Base-by-base conservation (phyloP, 2,113 vertebrate species). In the Ceyx margarethae region DNA sequence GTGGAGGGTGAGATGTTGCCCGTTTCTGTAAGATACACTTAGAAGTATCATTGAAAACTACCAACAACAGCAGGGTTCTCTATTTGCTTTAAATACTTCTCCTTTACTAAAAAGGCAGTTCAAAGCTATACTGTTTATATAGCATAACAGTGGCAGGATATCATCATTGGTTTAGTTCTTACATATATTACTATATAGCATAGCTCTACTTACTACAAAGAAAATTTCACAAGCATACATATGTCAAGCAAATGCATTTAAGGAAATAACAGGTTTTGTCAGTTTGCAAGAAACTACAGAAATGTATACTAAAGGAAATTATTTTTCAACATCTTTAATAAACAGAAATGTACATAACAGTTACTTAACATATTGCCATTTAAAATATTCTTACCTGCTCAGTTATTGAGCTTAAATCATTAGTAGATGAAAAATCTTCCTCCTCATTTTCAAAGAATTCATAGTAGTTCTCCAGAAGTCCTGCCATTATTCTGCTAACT, bases 381-480 rank as follows among this genome's bases (percentile, higher is more conserved):
- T 89, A 66, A 90, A 94, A 86, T 64, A 94, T 11, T 88, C 96
- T 97, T 92, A 99, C 99, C 98, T 99, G 99, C 90, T 99, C 99
- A 57, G 99, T 99, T 97, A 99, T 98, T 94, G 99, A 99, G 98
- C 99, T 99, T 97, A 99, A 98, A 97, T 99, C 99, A 94, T 99
- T 99, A 74, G 98, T 98, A 91, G 98, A 98, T 97, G 99, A 99
- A 96, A 99, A 98, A 90, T 99, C 99, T 91, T 99, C 99, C 81
- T 99, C 99, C 28, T 98, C 98, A 76, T 98, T 98, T 96, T 99
- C 99, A 96, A 99, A 99, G 97, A 98, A 97, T 35, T 99, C 99
- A 94, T 98, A 98, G 95, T 99, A 99, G 97, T 99, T 99, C 97
- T 99, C 99, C 96, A 99, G 94, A 97, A 99, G 98, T 94, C 99